Conservation (phyloP, 2,888 invertebrate species). For the Dasysyrphus albostriatus region DNA sequence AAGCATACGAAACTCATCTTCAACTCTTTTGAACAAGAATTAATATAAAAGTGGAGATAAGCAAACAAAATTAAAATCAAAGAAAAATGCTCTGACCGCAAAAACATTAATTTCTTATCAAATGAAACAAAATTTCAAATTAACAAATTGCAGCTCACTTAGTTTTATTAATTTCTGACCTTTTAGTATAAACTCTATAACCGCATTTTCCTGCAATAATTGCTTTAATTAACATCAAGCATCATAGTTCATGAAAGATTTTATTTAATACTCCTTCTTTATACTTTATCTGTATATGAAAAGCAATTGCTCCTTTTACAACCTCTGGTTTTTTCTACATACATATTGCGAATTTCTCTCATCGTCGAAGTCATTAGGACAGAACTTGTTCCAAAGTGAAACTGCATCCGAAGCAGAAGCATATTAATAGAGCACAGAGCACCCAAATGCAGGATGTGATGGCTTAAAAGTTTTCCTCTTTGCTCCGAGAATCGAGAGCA, state of each 20-base stretch:
- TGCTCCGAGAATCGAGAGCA: background rate
- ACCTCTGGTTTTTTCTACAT: constrained; percentile 7
- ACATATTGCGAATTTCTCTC: constrained; percentile 29
- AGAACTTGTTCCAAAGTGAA: constrained; percentile 56
- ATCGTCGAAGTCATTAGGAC: constrained; percentile 64
- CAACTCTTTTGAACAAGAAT: background rate
- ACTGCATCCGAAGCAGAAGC: constrained; percentile 42
- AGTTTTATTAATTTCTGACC: constrained; percentile 35
- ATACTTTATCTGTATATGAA: constrained; percentile 44
- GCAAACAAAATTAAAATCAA: background rate
- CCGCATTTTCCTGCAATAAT: constrained; percentile 52
- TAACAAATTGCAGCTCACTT: background rate
- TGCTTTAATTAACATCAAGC: constrained; percentile 61
- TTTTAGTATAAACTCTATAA: constrained; percentile 27
- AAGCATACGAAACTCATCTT: no score
- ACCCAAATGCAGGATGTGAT: constrained; percentile 58
- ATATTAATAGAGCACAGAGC: constrained; percentile 24
- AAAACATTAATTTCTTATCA: background rate
- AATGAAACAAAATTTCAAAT: constrained; percentile 3
- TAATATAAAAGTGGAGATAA: background rate
- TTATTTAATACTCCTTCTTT: background rate
- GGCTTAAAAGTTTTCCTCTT: constrained; percentile 40
- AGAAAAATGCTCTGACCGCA: background rate
- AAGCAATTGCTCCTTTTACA: constrained; percentile 34
- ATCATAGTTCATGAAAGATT: constrained; percentile 4